Conservation (phyloP, 2,113 vertebrate species). For the Chloropsis cyanopogon region DNA sequence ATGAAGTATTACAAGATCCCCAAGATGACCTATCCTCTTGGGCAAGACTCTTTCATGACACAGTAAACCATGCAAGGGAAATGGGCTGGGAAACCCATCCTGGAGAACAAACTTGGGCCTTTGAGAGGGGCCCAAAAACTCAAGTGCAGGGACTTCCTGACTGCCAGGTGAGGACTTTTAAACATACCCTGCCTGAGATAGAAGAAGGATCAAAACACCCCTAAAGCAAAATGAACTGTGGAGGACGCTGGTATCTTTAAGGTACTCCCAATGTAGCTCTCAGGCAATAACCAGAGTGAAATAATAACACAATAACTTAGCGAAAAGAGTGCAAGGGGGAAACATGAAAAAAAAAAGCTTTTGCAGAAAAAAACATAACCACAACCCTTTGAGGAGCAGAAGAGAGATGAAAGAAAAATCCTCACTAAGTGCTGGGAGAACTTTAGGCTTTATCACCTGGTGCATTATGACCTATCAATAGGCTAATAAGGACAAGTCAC, state of each 20-base stretch:
- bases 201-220: background rate
- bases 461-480: background rate
- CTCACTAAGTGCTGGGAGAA: background rate
- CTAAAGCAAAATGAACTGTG: background rate
- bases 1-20: background rate
- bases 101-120: background rate
- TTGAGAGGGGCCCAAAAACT: background rate
- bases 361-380: background rate
- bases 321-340: background rate
- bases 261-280: background rate
- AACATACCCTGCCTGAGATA: background rate
- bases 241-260: accelerated
- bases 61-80: background rate
- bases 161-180: background rate
- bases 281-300: background rate
- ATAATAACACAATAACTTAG: too few species aligned
- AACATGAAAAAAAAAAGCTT: background rate
- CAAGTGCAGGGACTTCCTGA: background rate
- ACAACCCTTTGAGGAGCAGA: background rate
- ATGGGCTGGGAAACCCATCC: background rate
- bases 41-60: background rate
- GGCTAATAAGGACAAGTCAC: background rate
- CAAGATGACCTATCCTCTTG: background rate
- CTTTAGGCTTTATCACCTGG: background rate
- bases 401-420: background rate